These are phyloP conservation scores for Oxyteleia sp. DNA, from an alignment of 2,888 invertebrate genomes.

Conservation along the genomic window DNA sequence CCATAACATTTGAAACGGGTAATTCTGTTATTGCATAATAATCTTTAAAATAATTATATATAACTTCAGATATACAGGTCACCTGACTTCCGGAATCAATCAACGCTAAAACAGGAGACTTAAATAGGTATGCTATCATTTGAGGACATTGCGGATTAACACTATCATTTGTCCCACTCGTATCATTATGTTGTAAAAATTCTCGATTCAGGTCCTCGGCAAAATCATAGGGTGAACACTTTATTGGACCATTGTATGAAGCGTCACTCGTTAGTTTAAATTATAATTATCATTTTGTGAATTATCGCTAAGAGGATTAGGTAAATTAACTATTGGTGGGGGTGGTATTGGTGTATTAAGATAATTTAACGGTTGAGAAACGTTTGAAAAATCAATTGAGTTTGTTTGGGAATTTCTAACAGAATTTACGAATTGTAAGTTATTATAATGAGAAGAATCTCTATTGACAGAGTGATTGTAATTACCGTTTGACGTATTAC, in stretches of 20 bases:
- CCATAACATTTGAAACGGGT: not conserved
- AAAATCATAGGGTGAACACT: not conserved
- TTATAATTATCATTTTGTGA: too few relatives aligned
- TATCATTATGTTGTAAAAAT: not conserved
- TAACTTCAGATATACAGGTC: not conserved
- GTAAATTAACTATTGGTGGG: not conserved
- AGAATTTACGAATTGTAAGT: too few relatives aligned
- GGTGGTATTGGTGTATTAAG: not conserved
- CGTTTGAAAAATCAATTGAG: too few relatives aligned
- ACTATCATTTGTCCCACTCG: not conserved
- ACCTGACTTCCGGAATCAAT: slow-evolving; percentile 19
- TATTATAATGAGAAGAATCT: too few relatives aligned
- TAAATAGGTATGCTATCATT: not conserved
- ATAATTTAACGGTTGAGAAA: not conserved
- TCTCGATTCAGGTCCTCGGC: too few relatives aligned
- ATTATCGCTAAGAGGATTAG: not conserved
- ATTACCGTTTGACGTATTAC: too few relatives aligned
- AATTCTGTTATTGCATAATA: not conserved
- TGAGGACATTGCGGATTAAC: not conserved
- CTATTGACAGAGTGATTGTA: too few relatives aligned
- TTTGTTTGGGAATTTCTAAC: not conserved
- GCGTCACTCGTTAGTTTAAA: too few relatives aligned
- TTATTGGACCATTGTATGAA: too few relatives aligned
- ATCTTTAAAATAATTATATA: not conserved
- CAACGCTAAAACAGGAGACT: not conserved